Conservation (phyloP, 2,888 invertebrate species). For the Agrotis segetum region DNA sequence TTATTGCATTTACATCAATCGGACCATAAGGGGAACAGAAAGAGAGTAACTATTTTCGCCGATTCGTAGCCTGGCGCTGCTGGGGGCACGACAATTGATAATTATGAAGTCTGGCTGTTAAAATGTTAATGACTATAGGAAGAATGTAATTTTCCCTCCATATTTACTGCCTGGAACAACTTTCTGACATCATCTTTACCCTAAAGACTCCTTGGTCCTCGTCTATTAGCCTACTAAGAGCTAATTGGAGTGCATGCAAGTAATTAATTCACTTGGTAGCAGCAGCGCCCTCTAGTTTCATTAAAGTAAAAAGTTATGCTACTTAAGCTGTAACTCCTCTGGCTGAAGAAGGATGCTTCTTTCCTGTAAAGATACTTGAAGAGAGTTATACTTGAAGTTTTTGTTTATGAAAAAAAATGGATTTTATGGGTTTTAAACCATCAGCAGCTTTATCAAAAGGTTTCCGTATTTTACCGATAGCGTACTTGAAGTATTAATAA, state of each 20-base stretch:
- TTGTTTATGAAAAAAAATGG: too few species aligned
- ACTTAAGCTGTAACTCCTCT: slow-evolving; percentile 60
- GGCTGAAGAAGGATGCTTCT: slow-evolving; percentile 11
- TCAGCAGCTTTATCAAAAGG: too few species aligned
- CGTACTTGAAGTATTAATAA: too few species aligned
- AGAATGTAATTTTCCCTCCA: background rate
- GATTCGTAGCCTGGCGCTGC: too few species aligned
- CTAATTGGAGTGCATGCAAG: slow-evolving; percentile 59
- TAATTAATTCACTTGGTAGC: slow-evolving; percentile 68
- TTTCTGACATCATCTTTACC: background rate
- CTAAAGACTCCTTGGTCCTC: slow-evolving; percentile 14
- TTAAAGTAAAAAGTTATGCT: slow-evolving; percentile 69
- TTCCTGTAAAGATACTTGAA: background rate
- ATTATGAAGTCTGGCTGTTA: too few species aligned
- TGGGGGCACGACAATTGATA: too few species aligned
- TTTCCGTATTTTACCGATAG: too few species aligned
- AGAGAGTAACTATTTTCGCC: too few species aligned
- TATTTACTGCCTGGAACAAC: background rate
- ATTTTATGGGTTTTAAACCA: too few species aligned
- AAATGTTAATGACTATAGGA: background rate
- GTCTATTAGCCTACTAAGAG: slow-evolving; percentile 47
- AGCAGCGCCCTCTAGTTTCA: slow-evolving; percentile 69
- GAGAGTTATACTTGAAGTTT: background rate
- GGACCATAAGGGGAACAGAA: too few species aligned
- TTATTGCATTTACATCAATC: too few species aligned